These are phyloP conservation scores for Cryptophagus acutangulus DNA, from an alignment of 2,888 invertebrate genomes.

Conservation along the genomic window DNA sequence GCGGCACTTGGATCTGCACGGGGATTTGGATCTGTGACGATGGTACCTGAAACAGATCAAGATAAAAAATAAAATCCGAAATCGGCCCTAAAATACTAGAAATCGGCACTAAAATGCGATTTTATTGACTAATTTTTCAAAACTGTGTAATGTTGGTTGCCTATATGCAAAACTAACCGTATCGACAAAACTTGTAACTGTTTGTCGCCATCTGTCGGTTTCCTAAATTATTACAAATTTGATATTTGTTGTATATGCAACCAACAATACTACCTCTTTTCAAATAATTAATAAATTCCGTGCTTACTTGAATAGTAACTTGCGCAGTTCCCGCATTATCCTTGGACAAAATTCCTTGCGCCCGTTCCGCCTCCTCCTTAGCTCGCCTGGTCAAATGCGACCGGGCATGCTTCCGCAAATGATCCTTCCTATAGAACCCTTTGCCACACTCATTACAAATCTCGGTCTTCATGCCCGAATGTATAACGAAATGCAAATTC, in stretches of 20 bases:
- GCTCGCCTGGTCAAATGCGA: slow-evolving; percentile 72
- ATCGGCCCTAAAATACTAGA: too few relatives aligned
- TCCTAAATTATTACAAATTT: too few relatives aligned
- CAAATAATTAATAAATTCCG: too few relatives aligned
- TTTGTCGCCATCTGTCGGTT: too few relatives aligned
- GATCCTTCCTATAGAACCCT: slow-evolving; percentile 75
- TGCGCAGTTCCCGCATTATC: slow-evolving; percentile 36
- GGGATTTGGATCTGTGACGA: slow-evolving; percentile 58
- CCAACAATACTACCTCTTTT: too few relatives aligned
- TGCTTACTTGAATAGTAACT: slow-evolving; percentile 43
- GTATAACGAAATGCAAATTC: slow-evolving; percentile 77
- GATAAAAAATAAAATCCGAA: background rate
- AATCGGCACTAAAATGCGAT: too few relatives aligned
- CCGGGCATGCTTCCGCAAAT: slow-evolving; percentile 72
- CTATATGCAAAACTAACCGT: too few relatives aligned
- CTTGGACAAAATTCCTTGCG: slow-evolving; percentile 31
- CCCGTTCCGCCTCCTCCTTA: slow-evolving; percentile 59
- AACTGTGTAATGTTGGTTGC: too few relatives aligned
- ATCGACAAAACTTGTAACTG: too few relatives aligned
- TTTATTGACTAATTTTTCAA: too few relatives aligned
- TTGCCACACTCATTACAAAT: slow-evolving; percentile 73
- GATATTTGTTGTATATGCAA: background rate
- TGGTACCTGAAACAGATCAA: slow-evolving; percentile 50
- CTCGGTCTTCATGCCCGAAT: slow-evolving; percentile 78
- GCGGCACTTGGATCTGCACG: slow-evolving; percentile 64